Base-by-base conservation (phyloP, 2,888 invertebrate genomes). In the Lepidocyrtoides sp. region DNA sequence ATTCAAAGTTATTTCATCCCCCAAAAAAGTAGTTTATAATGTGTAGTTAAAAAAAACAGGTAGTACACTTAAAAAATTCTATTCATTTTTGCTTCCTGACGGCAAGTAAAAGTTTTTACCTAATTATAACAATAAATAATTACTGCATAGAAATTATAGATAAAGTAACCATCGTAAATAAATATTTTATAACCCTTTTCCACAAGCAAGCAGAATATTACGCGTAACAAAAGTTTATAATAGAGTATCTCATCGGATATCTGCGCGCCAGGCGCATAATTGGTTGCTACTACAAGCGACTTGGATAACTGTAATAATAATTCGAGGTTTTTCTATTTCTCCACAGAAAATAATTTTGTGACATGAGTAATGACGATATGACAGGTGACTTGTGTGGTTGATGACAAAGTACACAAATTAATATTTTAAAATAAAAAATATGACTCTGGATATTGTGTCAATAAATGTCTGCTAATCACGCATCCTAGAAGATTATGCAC, bases 1-100 rank as follows among this genome's bases (percentile, higher is more conserved):
- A 84, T 77, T 77, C 77, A 32, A 36, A 26, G n/a, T 84, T 54
- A 32, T 69, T 75, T 72, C 84, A 84, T 90, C 79, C 84, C 89
- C 89, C 81, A 14, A 60, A 66, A 83, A 36, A 44, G 69, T 51
- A 72, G 12, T 72, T 54, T 23, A 89, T 51, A 66, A 54, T 17
- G 66, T 63, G 29, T 29, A 26, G 29, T n/a, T 75, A 75, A 75
- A 75, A n/a, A n/a, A 48, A 8, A 48, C 12, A 51, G 20, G n/a
- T 51, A 17, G 48, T 0, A 54, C 20, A 1, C 29, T 26, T 26
- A 3, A 77, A 48, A 51, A 79, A 41, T 79, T 32, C 20, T 44
- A 2, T 12, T 72, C 12, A 1, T 72, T 69, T 69, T 36, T 17
- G 8, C 57, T 57, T 36, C 36, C 20, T 63, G 2, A 1, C n/a